A percentile compares a stretch with the other conserved stretches of the same genome.
Conservation (phyloP, 2,888 invertebrate genomes). For the Lutraria lutraria region DNA sequence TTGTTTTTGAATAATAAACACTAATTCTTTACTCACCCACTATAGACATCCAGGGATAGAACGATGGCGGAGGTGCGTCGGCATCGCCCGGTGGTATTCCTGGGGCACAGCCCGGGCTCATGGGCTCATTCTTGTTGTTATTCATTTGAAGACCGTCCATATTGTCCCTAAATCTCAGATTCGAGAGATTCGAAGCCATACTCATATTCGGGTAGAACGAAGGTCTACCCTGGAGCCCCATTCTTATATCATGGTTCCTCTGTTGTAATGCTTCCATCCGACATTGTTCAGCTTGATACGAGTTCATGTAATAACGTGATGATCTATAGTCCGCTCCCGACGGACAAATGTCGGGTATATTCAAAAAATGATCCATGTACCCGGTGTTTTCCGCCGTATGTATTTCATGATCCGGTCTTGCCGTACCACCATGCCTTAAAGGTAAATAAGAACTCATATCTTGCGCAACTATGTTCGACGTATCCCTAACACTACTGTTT, state of each 20-base stretch:
- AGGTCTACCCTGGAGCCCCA: conserved; percentile 81
- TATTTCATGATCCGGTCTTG: conserved; percentile 74
- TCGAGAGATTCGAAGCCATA: conserved; percentile 78
- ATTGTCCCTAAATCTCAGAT: conserved; percentile 79
- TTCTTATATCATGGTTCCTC: conserved; percentile 81
- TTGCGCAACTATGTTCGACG: conserved; percentile 69
- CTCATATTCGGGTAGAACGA: conserved; percentile 84
- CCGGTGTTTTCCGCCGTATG: conserved; percentile 77
- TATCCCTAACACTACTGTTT: conserved; percentile 73
- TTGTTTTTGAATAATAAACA: not conserved
- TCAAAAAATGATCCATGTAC: conserved; percentile 85
- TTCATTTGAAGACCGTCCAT: conserved; percentile 75
- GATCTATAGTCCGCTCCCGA: conserved; percentile 80
- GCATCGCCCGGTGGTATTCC: conserved; percentile 70
- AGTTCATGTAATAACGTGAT: conserved; percentile 82
- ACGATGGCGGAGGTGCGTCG: conserved; percentile 79
- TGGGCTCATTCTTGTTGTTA: conserved; percentile 75
- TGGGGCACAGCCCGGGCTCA: conserved; percentile 80
- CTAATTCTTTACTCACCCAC: conserved; percentile 77
- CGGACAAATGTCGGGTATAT: conserved; percentile 84
- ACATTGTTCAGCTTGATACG: conserved; percentile 81
- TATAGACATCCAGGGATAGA: conserved; percentile 85
- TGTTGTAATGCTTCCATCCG: conserved; percentile 84
- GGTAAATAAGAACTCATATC: conserved; percentile 84
- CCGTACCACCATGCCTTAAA: conserved; percentile 78